A percentile compares a stretch with the other conserved stretches of the same genome.
Evolutionary conservation across 2,797 vertebrate genomes (phyloP).

Genomic region (Chrosomus eos): DNA sequence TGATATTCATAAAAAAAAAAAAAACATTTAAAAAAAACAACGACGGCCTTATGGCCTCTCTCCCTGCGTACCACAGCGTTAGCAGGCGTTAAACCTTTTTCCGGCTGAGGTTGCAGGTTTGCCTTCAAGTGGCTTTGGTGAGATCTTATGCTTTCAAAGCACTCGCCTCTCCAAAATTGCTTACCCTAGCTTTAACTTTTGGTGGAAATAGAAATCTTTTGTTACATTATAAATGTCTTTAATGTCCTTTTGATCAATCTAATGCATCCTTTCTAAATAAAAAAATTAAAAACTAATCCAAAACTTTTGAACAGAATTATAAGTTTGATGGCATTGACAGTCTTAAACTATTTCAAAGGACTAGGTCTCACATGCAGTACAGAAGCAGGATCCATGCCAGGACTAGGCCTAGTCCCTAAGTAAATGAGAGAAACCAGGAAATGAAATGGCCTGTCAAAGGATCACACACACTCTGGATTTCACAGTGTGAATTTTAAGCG

Average conservation of each 20-base stretch:
- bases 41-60: too few species aligned
- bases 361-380: constrained; percentile 12
- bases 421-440: constrained; percentile 51
- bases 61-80: background rate
- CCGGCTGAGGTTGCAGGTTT: background rate
- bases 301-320: background rate
- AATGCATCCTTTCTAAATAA: background rate
- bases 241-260: background rate
- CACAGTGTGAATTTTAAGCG: constrained; percentile 75
- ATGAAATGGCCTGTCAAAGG: constrained; percentile 69
- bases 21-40: too few species aligned
- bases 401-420: background rate
- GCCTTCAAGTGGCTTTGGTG: background rate
- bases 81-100: background rate
- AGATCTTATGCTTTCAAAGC: background rate
- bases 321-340: background rate
- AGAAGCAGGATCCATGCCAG: background rate
- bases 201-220: background rate
- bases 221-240: background rate
- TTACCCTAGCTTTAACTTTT: background rate
- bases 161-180: background rate
- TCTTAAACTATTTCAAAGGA: background rate
- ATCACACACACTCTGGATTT: constrained; percentile 56
- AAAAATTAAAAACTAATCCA: background rate
- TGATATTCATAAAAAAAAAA: too few species aligned